A percentile compares a stretch with the other conserved stretches of the same genome.
phyloP scores from a whole-genome alignment of 2,888 invertebrate genomes.

The Mechanitis mazaeus region DNA sequence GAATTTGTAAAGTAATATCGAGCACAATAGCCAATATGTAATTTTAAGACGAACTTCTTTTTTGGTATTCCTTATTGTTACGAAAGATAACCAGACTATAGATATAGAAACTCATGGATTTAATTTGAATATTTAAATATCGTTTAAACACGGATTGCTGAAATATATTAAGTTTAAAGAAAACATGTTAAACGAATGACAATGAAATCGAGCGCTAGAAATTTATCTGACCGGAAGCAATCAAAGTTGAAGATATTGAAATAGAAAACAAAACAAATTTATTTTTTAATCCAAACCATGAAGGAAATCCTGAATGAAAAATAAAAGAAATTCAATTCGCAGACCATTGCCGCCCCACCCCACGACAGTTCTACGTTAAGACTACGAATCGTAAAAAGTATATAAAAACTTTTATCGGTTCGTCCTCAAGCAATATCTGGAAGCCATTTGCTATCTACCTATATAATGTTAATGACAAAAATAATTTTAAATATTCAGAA shows the following conservation, averaged over 20 bases:
- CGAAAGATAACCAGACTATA: too few species aligned
- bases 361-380: constrained; percentile 13
- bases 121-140: too few species aligned
- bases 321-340: constrained; percentile 22
- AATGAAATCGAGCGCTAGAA: constrained; percentile 5
- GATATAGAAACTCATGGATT: too few species aligned
- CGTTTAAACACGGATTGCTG: too few species aligned
- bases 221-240: neutral
- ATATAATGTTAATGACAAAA: neutral
- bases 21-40: too few species aligned
- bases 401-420: constrained; percentile 27
- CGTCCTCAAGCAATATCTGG: constrained; percentile 17
- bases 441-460: neutral
- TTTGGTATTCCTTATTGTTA: too few species aligned
- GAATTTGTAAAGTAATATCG: constrained; percentile 9
- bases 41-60: too few species aligned
- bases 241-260: too few species aligned
- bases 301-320: neutral
- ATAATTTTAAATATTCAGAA: neutral
- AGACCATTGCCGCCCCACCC: constrained; percentile 18
- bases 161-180: neutral
- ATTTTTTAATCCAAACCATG: too few species aligned
- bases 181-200: neutral
- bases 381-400: constrained; percentile 26
- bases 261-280: too few species aligned